A percentile compares a stretch with the other conserved stretches of the same genome.
phyloP scores from a whole-genome alignment of 2,888 invertebrate species.

The Agriotes lineatus region DNA sequence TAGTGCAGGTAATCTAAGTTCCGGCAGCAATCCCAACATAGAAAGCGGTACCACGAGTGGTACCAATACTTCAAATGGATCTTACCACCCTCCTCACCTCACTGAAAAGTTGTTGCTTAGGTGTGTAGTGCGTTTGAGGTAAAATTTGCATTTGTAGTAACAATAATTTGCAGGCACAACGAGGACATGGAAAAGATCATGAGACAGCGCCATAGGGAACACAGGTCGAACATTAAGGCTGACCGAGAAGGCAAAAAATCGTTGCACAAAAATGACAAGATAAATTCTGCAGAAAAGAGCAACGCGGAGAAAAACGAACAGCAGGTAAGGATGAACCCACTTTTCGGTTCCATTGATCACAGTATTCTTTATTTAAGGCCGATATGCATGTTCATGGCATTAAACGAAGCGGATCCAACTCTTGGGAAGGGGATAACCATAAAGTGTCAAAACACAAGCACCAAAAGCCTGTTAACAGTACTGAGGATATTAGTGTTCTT shows the following conservation, averaged over 20 bases:
- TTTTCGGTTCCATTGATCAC: no score
- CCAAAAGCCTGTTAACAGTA: constrained; percentile 48
- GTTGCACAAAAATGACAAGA: constrained; percentile 53
- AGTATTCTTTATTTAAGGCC: neutral
- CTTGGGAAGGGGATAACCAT: constrained; percentile 72
- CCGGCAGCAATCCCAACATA: constrained; percentile 70
- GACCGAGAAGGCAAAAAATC: constrained; percentile 60
- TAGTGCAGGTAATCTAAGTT: constrained; percentile 70
- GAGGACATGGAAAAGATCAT: constrained; percentile 85
- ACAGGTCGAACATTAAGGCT: constrained; percentile 68
- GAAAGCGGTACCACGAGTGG: constrained; percentile 69
- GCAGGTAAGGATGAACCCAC: neutral
- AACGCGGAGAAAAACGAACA: constrained; percentile 52
- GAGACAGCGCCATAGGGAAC: constrained; percentile 77
- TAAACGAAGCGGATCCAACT: constrained; percentile 74
- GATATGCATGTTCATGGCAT: constrained; percentile 66
- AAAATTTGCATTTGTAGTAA: constrained; percentile 32
- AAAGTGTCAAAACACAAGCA: constrained; percentile 71
- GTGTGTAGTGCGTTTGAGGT: constrained; percentile 51
- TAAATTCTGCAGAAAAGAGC: constrained; percentile 45
- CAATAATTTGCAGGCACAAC: constrained; percentile 75
- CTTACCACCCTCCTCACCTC: constrained; percentile 69
- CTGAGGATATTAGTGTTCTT: constrained; percentile 37
- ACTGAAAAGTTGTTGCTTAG: constrained; percentile 73
- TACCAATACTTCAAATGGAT: constrained; percentile 64